Base-by-base conservation (phyloP, 2,113 vertebrate genomes). In the Eulemur rufifrons region DNA sequence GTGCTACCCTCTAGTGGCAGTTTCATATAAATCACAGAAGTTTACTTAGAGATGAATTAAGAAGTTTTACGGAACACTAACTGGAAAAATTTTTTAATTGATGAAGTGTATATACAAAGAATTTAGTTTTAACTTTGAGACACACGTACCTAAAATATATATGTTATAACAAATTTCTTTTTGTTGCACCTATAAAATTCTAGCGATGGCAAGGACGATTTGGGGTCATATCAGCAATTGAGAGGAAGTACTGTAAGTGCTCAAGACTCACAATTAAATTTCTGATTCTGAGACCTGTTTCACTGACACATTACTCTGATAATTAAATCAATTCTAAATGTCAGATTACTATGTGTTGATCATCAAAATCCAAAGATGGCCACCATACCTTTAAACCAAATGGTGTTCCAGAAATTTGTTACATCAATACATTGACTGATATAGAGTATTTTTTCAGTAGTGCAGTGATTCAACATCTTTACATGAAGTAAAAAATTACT, bases 1-100 rank as follows among this genome's bases (percentile, higher is more conserved):
- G 61, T 97, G 56, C 95, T 94, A 1, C 92, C 95, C 96, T 97
- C 97, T 97, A 92, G 97, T 94, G 97, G 87, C 59, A 8, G 0
- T 68, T 95, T 61, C 18, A 12, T 73, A 37, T 59, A 95, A 89
- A 63, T 45, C 27, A 32, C 32, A 9, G 39, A 64, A 2, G 2
- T 59, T 71, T 73, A 59, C 7, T 25, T 50, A n/a, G 2, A 59
- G 15, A 20, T 17, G 27, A 90, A 77, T 39, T 78, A 63, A 21
- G 56, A 71, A 89, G 45, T 68, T 81, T 77, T n/a, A 25, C 27
- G 15, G 0, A 34, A 71, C 37, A 29, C 9, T 18, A 39, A 64
- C 15, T 20, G 61, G 68, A 42, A 54, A 27, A 77, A 39, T 63
- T 4, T 5, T 21, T 13, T 12, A 74, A 69, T 77, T 77, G 34